Percentiles rank a stretch among this genome's conserved stretches.
Conservation (phyloP, 1,140 invertebrate genomes). For the Achroia grisella region DNA sequence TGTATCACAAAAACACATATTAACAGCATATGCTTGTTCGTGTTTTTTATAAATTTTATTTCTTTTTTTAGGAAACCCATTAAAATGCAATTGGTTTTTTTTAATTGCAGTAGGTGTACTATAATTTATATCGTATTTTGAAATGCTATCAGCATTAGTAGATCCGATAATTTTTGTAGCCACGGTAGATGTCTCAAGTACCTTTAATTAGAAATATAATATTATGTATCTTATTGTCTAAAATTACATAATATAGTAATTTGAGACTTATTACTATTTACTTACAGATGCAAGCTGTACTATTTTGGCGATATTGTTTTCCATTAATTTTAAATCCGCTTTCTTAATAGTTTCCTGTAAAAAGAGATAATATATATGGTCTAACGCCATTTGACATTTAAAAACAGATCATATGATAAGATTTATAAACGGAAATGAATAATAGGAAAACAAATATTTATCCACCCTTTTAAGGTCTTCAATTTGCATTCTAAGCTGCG, state of each 20-base stretch:
- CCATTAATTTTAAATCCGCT: constrained; percentile 40
- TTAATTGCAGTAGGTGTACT: not conserved
- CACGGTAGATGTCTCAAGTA: too few species aligned
- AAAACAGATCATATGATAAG: too few species aligned
- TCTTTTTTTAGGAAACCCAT: not conserved
- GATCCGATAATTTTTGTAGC: too few species aligned
- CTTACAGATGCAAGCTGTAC: constrained; percentile 38
- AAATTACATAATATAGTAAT: too few species aligned
- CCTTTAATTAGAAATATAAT: too few species aligned
- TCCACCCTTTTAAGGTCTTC: constrained; percentile 49
- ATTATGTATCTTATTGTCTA: too few species aligned
- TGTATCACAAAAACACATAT: constrained; percentile 39
- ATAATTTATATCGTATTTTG: not conserved
- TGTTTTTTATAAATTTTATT: constrained; percentile 19
- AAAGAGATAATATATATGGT: constrained; percentile 4
- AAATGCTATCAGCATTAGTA: too few species aligned
- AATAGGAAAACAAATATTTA: too few species aligned
- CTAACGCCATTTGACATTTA: too few species aligned
- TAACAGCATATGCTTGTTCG: constrained; percentile 40
- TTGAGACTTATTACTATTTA: constrained; percentile 1
- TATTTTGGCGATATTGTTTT: constrained; percentile 41
- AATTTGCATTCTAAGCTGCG: constrained; percentile 34
- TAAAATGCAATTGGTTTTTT: constrained; percentile 1
- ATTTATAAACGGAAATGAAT: too few species aligned
- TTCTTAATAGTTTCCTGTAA: constrained; percentile 46